Base-by-base conservation (phyloP, 2,797 vertebrate genomes). In the Lycodopsis pacificus region DNA sequence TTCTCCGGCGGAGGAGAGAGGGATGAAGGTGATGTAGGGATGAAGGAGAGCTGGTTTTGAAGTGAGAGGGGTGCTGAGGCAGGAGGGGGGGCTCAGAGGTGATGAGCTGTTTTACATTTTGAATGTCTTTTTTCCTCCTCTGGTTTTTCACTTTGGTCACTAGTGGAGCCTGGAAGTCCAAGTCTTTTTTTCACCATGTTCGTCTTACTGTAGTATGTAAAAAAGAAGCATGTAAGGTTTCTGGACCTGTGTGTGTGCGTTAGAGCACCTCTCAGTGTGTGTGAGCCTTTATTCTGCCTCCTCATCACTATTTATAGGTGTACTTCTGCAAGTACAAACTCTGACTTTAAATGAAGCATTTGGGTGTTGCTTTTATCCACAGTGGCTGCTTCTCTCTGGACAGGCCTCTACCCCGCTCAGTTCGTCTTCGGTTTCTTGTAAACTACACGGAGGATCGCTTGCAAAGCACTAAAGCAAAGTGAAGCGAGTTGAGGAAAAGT, bases 21-120 rank as follows among this genome's bases (percentile, higher is more conserved):
- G 75, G 77, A 78, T 84, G 82, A 84, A 85, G 67, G 70, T 73
- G 85, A 81, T 85, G 76, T 73, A 88, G 76, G 80, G 71, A 84
- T 86, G 63, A 78, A 82, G 62, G 54, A 72, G 67, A 71, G 66
- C 17, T 38, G 81, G 51, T 82, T 84, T 53, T 80, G 59, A 83
- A 88, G 79, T 81, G 77, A 77, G 73, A 74, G 76, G 44, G 71
- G 27, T 75, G 77, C 32, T 71, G 71, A 61, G 65, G 78, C 71
- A 65, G 73, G 73, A 77, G 83, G 68, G 40, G 58, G 71, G 84
- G 86, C 73, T 83, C 44, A 46, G 15, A 17, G 46, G 46, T 91
- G 51, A 66, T 83, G 85, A 88, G 77, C 86, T 88, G 89, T 83
- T 94, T 92, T 92, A 86, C 89, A 93, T 94, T 93, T 93, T 86